Conservation (phyloP, 2,797 vertebrate genomes). For the Otus scops region DNA sequence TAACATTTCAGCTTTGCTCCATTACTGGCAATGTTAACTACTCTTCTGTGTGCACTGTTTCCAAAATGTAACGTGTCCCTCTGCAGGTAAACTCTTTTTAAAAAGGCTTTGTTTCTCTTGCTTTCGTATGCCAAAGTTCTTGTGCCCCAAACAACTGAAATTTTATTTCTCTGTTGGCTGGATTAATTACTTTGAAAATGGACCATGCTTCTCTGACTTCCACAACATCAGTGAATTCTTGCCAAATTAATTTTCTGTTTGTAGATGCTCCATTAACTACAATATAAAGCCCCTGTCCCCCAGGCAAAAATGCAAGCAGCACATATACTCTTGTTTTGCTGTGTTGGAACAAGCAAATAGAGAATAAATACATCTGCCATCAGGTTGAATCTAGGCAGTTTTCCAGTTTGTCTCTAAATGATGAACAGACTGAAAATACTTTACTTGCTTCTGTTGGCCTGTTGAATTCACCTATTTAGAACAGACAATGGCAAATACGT, state of each 20-base stretch:
- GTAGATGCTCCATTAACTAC: conserved; percentile 54
- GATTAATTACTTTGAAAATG: conserved; percentile 54
- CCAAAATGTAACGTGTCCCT: not conserved
- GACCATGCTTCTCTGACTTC: conserved; percentile 38
- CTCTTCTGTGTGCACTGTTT: not conserved
- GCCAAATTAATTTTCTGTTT: conserved; percentile 73
- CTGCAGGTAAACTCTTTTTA: not conserved
- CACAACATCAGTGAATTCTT: conserved; percentile 10
- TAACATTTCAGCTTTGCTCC: not conserved
- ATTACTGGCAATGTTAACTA: not conserved
- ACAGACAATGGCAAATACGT: not conserved
- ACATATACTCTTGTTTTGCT: not conserved
- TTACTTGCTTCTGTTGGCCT: not conserved
- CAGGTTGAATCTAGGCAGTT: conserved; percentile 19
- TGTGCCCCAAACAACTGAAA: not conserved
- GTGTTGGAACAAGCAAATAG: conserved; percentile 32
- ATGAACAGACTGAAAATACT: conserved; percentile 8
- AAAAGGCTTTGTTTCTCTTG: not conserved
- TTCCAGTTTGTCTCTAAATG: conserved; percentile 24
- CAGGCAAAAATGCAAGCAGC: conserved; percentile 24
- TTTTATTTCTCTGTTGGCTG: conserved; percentile 31
- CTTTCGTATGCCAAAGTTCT: not conserved
- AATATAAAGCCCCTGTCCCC: conserved; percentile 27
- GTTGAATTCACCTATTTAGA: conserved; percentile 5
- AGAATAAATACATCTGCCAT: conserved; percentile 40